Percentiles rank a stretch among this genome's conserved stretches.
Conservation (phyloP, 2,797 vertebrate species). For the Schizopygopsis pylzovi region DNA sequence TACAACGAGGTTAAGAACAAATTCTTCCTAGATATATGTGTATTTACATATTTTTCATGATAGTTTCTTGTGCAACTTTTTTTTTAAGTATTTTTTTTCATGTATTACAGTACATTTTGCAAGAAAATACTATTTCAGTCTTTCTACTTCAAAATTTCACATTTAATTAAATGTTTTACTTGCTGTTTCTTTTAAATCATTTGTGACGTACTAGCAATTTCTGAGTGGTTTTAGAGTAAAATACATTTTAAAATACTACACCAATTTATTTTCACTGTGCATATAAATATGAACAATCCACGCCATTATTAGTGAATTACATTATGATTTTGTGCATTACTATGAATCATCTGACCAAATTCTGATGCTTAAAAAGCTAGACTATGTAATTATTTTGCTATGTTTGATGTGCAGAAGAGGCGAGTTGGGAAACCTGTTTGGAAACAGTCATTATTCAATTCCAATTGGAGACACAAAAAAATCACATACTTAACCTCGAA, state of each 20-base stretch:
- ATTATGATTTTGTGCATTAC: neutral
- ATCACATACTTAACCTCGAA: neutral
- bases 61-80: too few relatives aligned
- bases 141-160: too few relatives aligned
- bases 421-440: neutral
- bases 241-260: neutral
- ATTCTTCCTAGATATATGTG: too few relatives aligned
- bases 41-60: too few relatives aligned
- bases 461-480: neutral
- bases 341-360: neutral
- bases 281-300: neutral
- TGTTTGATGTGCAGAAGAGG: neutral
- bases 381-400: neutral
- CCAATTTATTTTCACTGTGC: neutral
- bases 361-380: neutral
- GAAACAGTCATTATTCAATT: neutral
- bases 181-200: too few relatives aligned
- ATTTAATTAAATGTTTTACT: too few relatives aligned
- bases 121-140: too few relatives aligned
- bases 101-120: too few relatives aligned
- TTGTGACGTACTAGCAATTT: too few relatives aligned
- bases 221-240: neutral
- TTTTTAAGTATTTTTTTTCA: too few relatives aligned
- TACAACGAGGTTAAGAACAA: too few relatives aligned
- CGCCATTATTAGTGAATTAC: neutral